Evolutionary conservation across 2,113 vertebrate species (phyloP).

Genomic region (Xiphorhynchus elegans): DNA sequence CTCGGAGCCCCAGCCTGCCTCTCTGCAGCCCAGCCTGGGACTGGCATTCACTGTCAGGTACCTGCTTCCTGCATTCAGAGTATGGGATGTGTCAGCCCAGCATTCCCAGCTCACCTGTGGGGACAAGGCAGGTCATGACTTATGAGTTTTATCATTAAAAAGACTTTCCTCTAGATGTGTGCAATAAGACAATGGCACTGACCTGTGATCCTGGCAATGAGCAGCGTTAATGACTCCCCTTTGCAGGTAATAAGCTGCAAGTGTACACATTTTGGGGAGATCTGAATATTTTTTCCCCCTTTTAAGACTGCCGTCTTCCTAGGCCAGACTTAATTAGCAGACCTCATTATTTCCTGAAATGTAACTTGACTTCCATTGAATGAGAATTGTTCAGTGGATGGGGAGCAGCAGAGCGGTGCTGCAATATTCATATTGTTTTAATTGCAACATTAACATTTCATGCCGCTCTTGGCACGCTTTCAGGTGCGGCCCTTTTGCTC

Average conservation of each 20-base stretch:
- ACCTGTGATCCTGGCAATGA: slow-evolving; percentile 28
- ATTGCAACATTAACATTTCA: slow-evolving; percentile 74
- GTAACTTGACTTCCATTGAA: slow-evolving; percentile 63
- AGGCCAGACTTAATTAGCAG: slow-evolving; percentile 65
- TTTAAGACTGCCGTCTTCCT: slow-evolving; percentile 37
- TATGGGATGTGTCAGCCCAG: background rate
- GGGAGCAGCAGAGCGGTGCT: slow-evolving; percentile 55
- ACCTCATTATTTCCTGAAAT: slow-evolving; percentile 63
- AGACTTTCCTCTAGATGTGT: slow-evolving; percentile 34
- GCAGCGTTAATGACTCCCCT: slow-evolving; percentile 9
- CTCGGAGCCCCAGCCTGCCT: background rate
- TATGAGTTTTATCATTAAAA: background rate
- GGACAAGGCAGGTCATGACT: slow-evolving; percentile 13
- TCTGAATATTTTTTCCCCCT: background rate
- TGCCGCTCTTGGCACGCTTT: slow-evolving; percentile 55
- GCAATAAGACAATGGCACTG: background rate
- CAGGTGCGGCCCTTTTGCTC: slow-evolving; percentile 43
- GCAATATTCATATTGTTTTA: slow-evolving; percentile 73
- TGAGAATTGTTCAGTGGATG: slow-evolving; percentile 62
- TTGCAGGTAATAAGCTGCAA: slow-evolving; percentile 43
- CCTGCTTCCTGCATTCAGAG: background rate
- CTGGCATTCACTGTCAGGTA: background rate
- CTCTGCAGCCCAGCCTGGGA: background rate
- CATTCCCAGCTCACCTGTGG: background rate
- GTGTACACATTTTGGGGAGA: slow-evolving; percentile 34